These are phyloP conservation scores for Latrodectus hesperus DNA, from an alignment of 2,888 invertebrate species.

Conservation along the genomic window DNA sequence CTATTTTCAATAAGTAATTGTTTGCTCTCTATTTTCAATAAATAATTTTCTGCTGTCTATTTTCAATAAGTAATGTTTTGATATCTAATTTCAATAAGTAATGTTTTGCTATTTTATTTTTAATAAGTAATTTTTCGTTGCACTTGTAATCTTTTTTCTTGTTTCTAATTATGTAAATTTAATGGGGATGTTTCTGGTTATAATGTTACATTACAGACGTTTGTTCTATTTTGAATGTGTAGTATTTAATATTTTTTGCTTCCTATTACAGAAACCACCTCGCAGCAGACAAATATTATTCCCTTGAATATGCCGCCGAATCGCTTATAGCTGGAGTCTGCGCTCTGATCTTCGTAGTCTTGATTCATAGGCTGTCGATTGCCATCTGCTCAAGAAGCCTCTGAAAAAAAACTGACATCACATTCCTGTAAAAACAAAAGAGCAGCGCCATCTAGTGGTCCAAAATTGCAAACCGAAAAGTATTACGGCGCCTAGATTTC, in stretches of 20 bases:
- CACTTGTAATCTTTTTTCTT: too few species aligned
- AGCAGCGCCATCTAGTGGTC: slow-evolving; percentile 60
- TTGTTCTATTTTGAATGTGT: too few species aligned
- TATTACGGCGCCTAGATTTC: neutral
- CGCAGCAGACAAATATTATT: slow-evolving; percentile 63
- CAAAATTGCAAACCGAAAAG: slow-evolving; percentile 43
- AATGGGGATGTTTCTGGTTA: too few species aligned
- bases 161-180: too few species aligned
- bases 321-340: slow-evolving; percentile 39
- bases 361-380: neutral
- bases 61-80: too few species aligned
- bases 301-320: slow-evolving; percentile 49
- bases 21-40: too few species aligned
- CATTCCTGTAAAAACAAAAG: slow-evolving; percentile 54
- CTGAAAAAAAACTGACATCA: slow-evolving; percentile 43
- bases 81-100: too few species aligned
- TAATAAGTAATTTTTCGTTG: too few species aligned
- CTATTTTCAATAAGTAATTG: too few species aligned
- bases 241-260: neutral
- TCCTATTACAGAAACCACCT: slow-evolving; percentile 53
- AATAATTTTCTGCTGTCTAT: too few species aligned
- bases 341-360: slow-evolving; percentile 4
- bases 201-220: too few species aligned
- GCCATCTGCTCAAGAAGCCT: slow-evolving; percentile 17
- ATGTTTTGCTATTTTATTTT: too few species aligned